Evolutionary conservation across 2,113 vertebrate species (phyloP).

Genomic region (Silurus glanis): DNA sequence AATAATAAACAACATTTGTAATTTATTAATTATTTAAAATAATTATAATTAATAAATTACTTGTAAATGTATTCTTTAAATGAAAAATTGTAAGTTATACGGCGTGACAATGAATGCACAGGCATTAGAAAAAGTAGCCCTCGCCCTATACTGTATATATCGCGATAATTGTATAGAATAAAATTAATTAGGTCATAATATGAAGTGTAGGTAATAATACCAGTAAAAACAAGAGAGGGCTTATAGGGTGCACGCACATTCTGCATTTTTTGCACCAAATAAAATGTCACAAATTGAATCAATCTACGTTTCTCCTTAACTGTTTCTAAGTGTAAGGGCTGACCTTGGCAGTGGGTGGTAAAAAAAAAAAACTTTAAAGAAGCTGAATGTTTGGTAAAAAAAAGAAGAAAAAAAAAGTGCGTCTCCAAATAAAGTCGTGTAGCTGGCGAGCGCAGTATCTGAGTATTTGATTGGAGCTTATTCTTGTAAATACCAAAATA

Average conservation of each 20-base stretch:
- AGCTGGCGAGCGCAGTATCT: slow-evolving; percentile 58
- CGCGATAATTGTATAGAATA: not conserved
- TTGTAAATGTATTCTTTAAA: no score
- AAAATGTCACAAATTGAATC: slow-evolving; percentile 8
- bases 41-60: no score
- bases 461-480: slow-evolving; percentile 68
- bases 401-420: slow-evolving; percentile 37
- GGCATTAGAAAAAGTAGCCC: no score
- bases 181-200: not conserved
- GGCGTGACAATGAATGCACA: no score
- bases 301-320: slow-evolving; percentile 44
- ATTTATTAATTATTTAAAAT: no score
- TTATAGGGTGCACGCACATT: not conserved
- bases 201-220: not conserved
- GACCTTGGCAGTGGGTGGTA: slow-evolving; percentile 53
- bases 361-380: slow-evolving; percentile 51
- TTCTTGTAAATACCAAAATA: slow-evolving; percentile 74
- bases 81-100: no score
- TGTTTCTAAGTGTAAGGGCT: slow-evolving; percentile 53
- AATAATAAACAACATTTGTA: no score
- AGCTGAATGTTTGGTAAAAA: slow-evolving; percentile 59
- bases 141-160: no score
- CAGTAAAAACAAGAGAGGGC: not conserved
- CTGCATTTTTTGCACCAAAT: not conserved
- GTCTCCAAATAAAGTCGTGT: slow-evolving; percentile 64